Percentiles rank a stretch among this genome's conserved stretches.
These are phyloP conservation scores for Lagenorhynchus albirostris DNA, from an alignment of 2,113 vertebrate species.

Conservation along the genomic window DNA sequence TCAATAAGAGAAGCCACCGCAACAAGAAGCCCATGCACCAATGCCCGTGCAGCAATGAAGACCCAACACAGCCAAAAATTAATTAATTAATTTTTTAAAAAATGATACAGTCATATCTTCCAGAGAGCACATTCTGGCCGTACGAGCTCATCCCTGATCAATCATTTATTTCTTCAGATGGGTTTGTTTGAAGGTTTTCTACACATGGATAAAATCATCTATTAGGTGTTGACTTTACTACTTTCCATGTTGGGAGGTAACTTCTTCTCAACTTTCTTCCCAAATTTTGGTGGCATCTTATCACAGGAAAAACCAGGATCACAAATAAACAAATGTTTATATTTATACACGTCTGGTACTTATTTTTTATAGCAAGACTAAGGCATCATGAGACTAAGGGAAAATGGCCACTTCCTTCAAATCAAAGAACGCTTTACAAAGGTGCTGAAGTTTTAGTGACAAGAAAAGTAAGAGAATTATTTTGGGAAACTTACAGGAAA, in stretches of 20 bases:
- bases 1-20: too few species aligned
- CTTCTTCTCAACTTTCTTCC: background rate
- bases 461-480: background rate
- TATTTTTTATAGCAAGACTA: background rate
- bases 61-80: too few species aligned
- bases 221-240: background rate
- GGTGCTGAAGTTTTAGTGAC: background rate
- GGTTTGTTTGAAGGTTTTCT: background rate
- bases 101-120: background rate
- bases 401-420: background rate
- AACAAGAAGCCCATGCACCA: too few species aligned
- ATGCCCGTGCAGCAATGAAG: too few species aligned
- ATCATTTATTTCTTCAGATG: background rate
- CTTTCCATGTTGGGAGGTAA: background rate
- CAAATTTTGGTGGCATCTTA: background rate
- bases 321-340: background rate
- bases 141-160: background rate
- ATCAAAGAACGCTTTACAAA: background rate
- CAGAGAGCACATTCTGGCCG: background rate
- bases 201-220: background rate
- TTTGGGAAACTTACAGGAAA: background rate
- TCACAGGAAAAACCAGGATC: background rate
- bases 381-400: background rate
- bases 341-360: background rate
- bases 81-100: too few species aligned